A percentile compares a stretch with the other conserved stretches of the same genome.
These are phyloP conservation scores for Apteryx owenii DNA, from an alignment of 2,113 vertebrate genomes.

Conservation along the genomic window DNA sequence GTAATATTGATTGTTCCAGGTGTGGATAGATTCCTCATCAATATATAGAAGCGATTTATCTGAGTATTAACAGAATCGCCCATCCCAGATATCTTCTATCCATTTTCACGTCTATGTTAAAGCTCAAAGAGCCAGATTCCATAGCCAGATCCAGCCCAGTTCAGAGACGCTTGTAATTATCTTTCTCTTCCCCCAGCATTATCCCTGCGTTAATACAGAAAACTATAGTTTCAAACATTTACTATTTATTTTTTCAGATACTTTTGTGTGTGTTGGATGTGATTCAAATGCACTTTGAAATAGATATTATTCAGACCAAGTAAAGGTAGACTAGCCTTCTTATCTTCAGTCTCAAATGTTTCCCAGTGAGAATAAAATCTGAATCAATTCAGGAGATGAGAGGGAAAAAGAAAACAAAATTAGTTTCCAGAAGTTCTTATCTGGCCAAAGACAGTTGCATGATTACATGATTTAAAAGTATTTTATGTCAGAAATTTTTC, in stretches of 20 bases:
- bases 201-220: not conserved
- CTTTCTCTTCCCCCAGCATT: not conserved
- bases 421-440: not conserved
- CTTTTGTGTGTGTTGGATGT: not conserved
- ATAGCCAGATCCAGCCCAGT: not conserved
- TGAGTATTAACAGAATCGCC: not conserved
- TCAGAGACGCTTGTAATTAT: not conserved
- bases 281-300: not conserved
- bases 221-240: not conserved
- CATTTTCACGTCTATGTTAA: not conserved
- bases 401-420: not conserved
- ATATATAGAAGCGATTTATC: not conserved
- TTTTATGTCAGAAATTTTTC: not conserved
- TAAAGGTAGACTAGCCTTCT: not conserved
- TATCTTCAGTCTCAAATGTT: not conserved
- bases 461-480: not conserved
- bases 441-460: not conserved
- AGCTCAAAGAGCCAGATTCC: not conserved
- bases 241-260: not conserved
- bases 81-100: not conserved
- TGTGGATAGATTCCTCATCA: not conserved
- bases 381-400: not conserved
- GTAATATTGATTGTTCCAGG: not conserved
- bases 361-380: not conserved
- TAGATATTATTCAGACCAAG: not conserved